Base-by-base conservation (phyloP, 2,888 invertebrate species). In the Malthinus flaveolus region DNA sequence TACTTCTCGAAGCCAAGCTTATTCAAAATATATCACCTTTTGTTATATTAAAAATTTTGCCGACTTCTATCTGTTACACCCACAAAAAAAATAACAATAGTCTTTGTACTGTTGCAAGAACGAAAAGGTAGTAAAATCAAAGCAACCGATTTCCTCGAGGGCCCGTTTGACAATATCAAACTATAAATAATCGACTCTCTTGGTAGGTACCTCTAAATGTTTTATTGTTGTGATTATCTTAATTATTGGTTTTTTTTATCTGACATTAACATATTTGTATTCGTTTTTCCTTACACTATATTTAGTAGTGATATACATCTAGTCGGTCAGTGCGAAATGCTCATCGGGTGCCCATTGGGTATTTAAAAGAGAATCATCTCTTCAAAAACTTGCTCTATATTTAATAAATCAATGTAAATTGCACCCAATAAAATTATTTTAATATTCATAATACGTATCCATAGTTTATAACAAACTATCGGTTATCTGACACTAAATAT, bases 191-290 rank as follows among this genome's bases (percentile, higher is more conserved):
- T 68, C 61, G 56, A 59, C 60, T 63, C 53, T 62, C 65, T n/a
- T n/a, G n/a, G n/a, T n/a, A n/a, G 69, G 65, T 66, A 68, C 67
- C 68, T 71, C 66, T 66, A 71, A 73, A 73, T 70, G 71, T 71
- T 73, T 72, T 73, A 73, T 74, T 76, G 69, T 71, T 69, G 69
- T 70, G 72, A 75, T 76, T 75, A 76, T 76, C 76, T 75, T 75
- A 76, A 75, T 75, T 75, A 73, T 72, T 73, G 71, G 71, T 73
- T 73, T 74, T 23, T n/a, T 72, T 71, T 71, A 60, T 62, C 65
- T 63, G 67, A 70, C 72, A 75, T 75, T 74, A 75, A 73, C 73
- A 74, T 74, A 73, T 71, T 73, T 71, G 67, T 63, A 65, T 63
- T 63, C 64, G 64, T 64, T 66, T 61, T 65, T 62, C 56, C 62